These are phyloP conservation scores for Tragelaphus strepsiceros DNA, from an alignment of 2,113 vertebrate species.

Conservation along the genomic window DNA sequence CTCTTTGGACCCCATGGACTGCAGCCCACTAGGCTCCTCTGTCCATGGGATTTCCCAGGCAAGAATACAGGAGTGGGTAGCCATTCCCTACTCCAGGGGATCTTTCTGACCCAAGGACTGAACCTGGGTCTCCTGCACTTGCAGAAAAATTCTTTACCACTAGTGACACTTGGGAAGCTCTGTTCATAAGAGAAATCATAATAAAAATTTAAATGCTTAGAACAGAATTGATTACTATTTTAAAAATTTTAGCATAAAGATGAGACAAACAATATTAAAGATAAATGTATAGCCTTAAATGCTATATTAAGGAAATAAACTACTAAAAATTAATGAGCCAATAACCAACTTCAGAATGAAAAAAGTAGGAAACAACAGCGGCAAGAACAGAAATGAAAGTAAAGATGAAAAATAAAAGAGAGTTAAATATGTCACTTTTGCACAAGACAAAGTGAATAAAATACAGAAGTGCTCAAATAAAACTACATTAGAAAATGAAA, in stretches of 20 bases:
- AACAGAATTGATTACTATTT: not conserved
- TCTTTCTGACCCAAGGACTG: not conserved
- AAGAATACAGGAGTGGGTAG: not conserved
- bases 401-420: not conserved
- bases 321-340: not conserved
- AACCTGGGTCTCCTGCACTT: not conserved
- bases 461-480: not conserved
- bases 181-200: not conserved
- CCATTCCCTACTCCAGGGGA: not conserved
- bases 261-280: not conserved
- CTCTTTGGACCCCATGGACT: not conserved
- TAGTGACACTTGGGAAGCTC: not conserved
- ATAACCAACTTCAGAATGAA: not conserved
- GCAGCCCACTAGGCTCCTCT: not conserved
- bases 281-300: not conserved
- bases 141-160: not conserved
- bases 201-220: not conserved
- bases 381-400: not conserved
- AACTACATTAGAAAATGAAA: not conserved
- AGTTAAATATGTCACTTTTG: not conserved
- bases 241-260: not conserved
- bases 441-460: not conserved
- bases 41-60: not conserved
- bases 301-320: not conserved
- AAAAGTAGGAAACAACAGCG: not conserved